phyloP scores from a whole-genome alignment of 2,113 vertebrate genomes.

The Ciconia maguari region DNA sequence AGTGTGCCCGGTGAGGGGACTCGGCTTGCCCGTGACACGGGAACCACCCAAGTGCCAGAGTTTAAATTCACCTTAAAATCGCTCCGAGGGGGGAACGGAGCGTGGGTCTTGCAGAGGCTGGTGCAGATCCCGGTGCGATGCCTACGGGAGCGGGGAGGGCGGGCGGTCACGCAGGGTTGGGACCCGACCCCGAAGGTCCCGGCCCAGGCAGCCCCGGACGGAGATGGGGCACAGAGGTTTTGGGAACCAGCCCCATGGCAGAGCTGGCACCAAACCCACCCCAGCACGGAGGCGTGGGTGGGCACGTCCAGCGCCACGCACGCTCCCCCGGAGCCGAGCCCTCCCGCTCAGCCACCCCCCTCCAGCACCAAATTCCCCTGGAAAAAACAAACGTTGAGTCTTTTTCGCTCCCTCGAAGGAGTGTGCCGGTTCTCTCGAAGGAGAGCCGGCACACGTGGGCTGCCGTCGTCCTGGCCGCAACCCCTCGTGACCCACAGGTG shows the following conservation, averaged over 20 bases:
- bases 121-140: fast-evolving
- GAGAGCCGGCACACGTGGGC: fast-evolving
- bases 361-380: not conserved
- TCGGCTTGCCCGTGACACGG: fast-evolving
- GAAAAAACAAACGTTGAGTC: not conserved
- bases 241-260: not conserved
- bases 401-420: fast-evolving
- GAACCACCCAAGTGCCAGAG: fast-evolving
- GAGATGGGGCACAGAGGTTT: not conserved
- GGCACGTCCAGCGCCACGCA: fast-evolving
- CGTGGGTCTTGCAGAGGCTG: not conserved
- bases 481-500: not conserved
- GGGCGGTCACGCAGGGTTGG: fast-evolving
- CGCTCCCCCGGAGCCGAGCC: fast-evolving
- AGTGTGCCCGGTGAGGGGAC: not conserved
- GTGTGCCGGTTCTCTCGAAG: not conserved
- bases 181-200: not conserved
- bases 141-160: fast-evolving
- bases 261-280: not conserved
- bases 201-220: fast-evolving
- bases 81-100: fast-evolving
- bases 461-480: fast-evolving
- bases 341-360: fast-evolving
- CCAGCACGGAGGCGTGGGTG: fast-evolving
- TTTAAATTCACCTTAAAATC: not conserved